Evolutionary conservation across 2,113 vertebrate species (phyloP).

Genomic region (Brevimyrus niger): DNA sequence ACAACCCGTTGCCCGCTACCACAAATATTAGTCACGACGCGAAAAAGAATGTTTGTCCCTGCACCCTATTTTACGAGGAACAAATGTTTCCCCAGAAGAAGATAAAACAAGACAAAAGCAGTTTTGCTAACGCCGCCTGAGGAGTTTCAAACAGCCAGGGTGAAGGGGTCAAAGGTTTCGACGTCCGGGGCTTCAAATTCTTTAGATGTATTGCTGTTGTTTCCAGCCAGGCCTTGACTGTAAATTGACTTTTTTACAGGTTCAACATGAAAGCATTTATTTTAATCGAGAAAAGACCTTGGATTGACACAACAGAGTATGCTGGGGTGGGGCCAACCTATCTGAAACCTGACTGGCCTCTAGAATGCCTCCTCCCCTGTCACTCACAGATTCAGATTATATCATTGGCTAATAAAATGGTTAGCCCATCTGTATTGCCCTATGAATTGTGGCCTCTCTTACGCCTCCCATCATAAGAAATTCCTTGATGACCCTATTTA

Average conservation of each 20-base stretch:
- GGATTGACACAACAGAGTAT: neutral
- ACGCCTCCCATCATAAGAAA: neutral
- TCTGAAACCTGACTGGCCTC: neutral
- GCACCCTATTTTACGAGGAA: neutral
- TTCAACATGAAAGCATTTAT: constrained; percentile 3
- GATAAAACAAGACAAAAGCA: constrained; percentile 5
- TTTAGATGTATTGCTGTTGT: neutral
- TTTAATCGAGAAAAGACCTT: neutral
- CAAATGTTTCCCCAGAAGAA: neutral
- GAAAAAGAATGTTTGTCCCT: constrained; percentile 5
- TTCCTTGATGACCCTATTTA: neutral
- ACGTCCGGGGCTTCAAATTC: neutral
- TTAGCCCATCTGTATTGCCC: neutral
- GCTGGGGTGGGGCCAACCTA: neutral
- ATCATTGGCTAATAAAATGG: neutral
- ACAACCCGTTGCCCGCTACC: constrained; percentile 40
- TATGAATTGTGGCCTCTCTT: neutral
- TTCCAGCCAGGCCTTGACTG: neutral
- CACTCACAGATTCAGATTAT: neutral
- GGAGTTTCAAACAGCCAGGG: neutral
- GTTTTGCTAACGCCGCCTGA: neutral
- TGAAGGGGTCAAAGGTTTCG: neutral
- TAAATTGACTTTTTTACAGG: neutral
- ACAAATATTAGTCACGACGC: constrained; percentile 46
- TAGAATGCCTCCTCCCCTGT: neutral